A percentile compares a stretch with the other conserved stretches of the same genome.
Evolutionary conservation across 2,888 invertebrate genomes (phyloP).

Genomic region (Ichneumon xanthorius): DNA sequence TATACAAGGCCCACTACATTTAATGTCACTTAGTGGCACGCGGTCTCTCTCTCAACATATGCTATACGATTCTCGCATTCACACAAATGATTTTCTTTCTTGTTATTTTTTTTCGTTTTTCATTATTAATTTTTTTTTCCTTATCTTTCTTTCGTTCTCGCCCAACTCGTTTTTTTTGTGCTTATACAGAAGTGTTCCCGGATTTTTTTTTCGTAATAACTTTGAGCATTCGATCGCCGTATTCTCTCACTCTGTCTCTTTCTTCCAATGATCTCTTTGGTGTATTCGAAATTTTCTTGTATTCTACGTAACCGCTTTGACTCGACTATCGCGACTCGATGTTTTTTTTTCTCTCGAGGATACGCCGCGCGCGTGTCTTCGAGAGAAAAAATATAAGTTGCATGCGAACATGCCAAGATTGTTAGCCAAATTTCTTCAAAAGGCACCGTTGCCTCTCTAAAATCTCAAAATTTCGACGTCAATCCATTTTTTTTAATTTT

Average conservation of each 20-base stretch:
- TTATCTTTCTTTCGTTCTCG: slow-evolving; percentile 62
- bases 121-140: slow-evolving; percentile 7
- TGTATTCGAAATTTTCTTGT: slow-evolving; percentile 46
- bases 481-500: not conserved
- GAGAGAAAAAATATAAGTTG: not conserved
- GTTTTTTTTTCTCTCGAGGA: slow-evolving; percentile 2
- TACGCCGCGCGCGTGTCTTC: not conserved
- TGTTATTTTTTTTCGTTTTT: slow-evolving; percentile 22
- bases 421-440: not conserved
- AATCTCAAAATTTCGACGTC: not conserved
- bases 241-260: slow-evolving; percentile 33
- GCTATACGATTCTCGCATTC: slow-evolving; percentile 69
- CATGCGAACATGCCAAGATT: not conserved
- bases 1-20: slow-evolving; percentile 83
- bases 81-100: slow-evolving; percentile 67
- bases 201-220: slow-evolving; percentile 69
- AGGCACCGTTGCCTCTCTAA: not conserved
- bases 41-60: slow-evolving; percentile 77
- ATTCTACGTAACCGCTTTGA: slow-evolving; percentile 13
- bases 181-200: slow-evolving; percentile 73
- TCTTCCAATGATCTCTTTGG: slow-evolving; percentile 45
- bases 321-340: not conserved
- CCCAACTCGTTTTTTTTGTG: slow-evolving; percentile 69
- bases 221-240: slow-evolving; percentile 69
- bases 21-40: slow-evolving; percentile 81